Evolutionary conservation across 2,888 invertebrate species (phyloP).

Genomic region (Oegoconia quadripuncta): DNA sequence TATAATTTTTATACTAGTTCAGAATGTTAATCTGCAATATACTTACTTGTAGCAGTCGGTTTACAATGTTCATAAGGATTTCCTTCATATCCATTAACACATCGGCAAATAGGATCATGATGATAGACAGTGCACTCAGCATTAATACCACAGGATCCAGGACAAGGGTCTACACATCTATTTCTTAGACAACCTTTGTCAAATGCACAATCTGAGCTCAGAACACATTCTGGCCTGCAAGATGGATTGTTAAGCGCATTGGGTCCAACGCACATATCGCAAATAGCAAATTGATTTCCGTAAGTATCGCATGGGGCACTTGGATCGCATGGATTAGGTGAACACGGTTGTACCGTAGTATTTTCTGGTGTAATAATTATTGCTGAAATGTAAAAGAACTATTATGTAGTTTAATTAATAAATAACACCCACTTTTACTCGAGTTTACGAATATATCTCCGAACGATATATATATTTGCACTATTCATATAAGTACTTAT

Average conservation of each 20-base stretch:
- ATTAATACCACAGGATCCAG: slow-evolving; percentile 87
- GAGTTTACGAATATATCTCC: no score
- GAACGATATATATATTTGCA: no score
- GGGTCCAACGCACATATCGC: slow-evolving; percentile 86
- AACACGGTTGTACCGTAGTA: slow-evolving; percentile 82
- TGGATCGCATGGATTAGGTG: slow-evolving; percentile 88
- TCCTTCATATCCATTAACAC: slow-evolving; percentile 83
- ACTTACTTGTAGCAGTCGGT: slow-evolving; percentile 76
- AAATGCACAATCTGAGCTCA: slow-evolving; percentile 89
- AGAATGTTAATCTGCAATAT: slow-evolving; percentile 4
- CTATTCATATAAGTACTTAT: not conserved
- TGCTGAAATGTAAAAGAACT: slow-evolving; percentile 55
- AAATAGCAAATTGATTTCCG: slow-evolving; percentile 87
- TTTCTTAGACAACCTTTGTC: slow-evolving; percentile 87
- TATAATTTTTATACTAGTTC: not conserved
- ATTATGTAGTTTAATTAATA: no score
- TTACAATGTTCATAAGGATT: slow-evolving; percentile 89
- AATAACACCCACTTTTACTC: no score
- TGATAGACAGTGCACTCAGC: slow-evolving; percentile 84
- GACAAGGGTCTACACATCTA: slow-evolving; percentile 87
- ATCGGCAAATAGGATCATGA: slow-evolving; percentile 86
- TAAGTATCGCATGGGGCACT: slow-evolving; percentile 84
- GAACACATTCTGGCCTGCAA: slow-evolving; percentile 90
- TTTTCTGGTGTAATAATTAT: slow-evolving; percentile 78
- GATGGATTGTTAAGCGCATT: slow-evolving; percentile 83